Evolutionary conservation across 1,140 invertebrate species (phyloP).

Genomic region (Formica selysi): DNA sequence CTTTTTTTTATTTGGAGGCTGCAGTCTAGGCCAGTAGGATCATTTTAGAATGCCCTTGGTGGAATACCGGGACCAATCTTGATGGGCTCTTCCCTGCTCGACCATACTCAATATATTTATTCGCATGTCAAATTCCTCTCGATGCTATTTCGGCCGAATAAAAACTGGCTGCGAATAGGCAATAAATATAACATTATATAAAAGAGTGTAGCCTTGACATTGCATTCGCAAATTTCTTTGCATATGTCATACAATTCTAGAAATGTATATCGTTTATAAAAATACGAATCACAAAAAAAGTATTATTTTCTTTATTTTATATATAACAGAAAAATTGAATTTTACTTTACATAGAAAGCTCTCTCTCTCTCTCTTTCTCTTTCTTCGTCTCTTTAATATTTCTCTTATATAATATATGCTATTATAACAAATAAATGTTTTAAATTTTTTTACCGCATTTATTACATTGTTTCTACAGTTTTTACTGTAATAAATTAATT

Average conservation of each 20-base stretch:
- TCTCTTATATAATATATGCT: too few relatives aligned
- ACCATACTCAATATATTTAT: conserved; percentile 11
- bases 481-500: conserved; percentile 6
- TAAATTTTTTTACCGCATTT: neutral
- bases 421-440: neutral
- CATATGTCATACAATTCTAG: too few relatives aligned
- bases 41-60: conserved; percentile 57
- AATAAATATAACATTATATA: conserved; percentile 18
- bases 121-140: conserved; percentile 24
- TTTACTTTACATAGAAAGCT: neutral
- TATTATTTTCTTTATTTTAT: neutral
- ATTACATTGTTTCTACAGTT: neutral
- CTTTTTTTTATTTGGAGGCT: conserved; percentile 37
- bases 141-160: neutral
- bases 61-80: conserved; percentile 40
- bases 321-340: neutral
- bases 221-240: neutral
- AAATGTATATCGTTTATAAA: neutral
- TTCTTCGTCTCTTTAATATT: too few relatives aligned
- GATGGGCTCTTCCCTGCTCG: conserved; percentile 1
- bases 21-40: neutral
- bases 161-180: conserved; percentile 30
- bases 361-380: too few relatives aligned
- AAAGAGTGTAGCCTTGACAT: conserved; percentile 2
- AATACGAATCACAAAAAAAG: neutral